Evolutionary conservation across 2,113 vertebrate species (phyloP).

Genomic region (Crotalus viridis): DNA sequence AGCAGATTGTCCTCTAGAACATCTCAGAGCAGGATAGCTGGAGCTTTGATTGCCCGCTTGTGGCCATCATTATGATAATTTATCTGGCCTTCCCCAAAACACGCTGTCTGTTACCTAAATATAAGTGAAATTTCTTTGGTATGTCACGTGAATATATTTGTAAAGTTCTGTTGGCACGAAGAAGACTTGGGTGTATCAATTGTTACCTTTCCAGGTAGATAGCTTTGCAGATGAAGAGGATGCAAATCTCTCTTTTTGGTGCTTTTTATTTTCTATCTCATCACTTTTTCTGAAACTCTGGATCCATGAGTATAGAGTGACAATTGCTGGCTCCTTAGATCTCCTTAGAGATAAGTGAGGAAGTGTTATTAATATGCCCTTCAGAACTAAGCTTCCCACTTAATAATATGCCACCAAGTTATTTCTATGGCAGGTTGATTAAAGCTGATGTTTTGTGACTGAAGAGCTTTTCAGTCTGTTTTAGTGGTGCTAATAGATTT

Average conservation of each 20-base stretch:
- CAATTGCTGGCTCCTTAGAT: neutral
- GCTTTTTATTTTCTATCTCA: rapidly evolving
- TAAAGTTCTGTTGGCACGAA: neutral
- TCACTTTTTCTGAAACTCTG: neutral
- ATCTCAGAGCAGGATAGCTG: neutral
- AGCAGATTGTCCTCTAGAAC: neutral
- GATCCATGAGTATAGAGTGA: neutral
- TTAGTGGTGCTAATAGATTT: neutral
- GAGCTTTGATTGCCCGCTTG: neutral
- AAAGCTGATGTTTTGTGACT: conserved; percentile 3
- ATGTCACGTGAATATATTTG: neutral
- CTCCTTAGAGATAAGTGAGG: neutral
- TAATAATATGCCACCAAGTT: neutral
- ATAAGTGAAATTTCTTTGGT: neutral
- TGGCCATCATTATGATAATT: neutral
- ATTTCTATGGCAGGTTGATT: neutral
- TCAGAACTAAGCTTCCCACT: neutral
- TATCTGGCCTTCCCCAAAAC: neutral
- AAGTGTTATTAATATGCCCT: neutral
- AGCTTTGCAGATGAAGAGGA: neutral
- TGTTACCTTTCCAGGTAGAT: neutral
- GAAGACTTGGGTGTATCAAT: neutral
- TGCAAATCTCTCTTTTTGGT: neutral
- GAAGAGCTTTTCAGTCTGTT: conserved; percentile 11
- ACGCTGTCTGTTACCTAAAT: neutral